Conservation (phyloP, 2,888 invertebrate species). For the Drosophila nr. fundita region DNA sequence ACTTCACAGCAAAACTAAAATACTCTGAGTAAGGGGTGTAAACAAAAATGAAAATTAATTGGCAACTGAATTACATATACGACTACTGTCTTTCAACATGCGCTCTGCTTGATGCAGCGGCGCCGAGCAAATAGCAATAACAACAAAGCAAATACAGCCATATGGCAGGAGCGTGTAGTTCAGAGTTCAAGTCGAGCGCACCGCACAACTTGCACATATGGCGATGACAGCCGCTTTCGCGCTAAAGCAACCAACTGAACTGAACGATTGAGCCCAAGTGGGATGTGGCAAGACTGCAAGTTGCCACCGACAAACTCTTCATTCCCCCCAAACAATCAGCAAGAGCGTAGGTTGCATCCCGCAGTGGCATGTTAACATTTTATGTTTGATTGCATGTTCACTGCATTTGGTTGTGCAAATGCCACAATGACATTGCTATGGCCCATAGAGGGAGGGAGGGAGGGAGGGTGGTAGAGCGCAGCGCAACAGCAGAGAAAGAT, state of each 20-base stretch:
- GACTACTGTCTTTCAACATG: conserved; percentile 11
- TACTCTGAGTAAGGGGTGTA: conserved; percentile 1
- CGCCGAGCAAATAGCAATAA: conserved; percentile 27
- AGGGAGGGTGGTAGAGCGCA: too few relatives aligned
- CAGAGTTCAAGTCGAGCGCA: conserved; percentile 52
- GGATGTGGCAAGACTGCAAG: conserved; percentile 27
- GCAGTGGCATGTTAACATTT: conserved; percentile 52
- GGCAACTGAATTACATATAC: conserved; percentile 20
- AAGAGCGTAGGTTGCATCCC: conserved; percentile 5
- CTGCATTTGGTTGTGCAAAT: conserved; percentile 52
- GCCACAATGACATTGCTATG: conserved; percentile 32
- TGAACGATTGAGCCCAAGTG: conserved; percentile 50
- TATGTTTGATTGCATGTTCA: conserved; percentile 58
- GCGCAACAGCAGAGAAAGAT: conserved; percentile 24
- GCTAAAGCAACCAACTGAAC: conserved; percentile 48
- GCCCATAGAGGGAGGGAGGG: not conserved
- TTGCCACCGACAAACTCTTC: conserved; percentile 16
- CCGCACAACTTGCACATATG: conserved; percentile 51
- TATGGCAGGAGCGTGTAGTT: conserved; percentile 52
- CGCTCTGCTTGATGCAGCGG: conserved; percentile 8
- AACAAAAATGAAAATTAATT: conserved; percentile 36
- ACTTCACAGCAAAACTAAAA: not conserved
- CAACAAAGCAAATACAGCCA: conserved; percentile 44
- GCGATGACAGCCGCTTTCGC: conserved; percentile 44
- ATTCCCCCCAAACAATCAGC: not conserved